These are phyloP conservation scores for Invenusta paracnida DNA, from an alignment of 2,888 invertebrate species.

Conservation along the genomic window DNA sequence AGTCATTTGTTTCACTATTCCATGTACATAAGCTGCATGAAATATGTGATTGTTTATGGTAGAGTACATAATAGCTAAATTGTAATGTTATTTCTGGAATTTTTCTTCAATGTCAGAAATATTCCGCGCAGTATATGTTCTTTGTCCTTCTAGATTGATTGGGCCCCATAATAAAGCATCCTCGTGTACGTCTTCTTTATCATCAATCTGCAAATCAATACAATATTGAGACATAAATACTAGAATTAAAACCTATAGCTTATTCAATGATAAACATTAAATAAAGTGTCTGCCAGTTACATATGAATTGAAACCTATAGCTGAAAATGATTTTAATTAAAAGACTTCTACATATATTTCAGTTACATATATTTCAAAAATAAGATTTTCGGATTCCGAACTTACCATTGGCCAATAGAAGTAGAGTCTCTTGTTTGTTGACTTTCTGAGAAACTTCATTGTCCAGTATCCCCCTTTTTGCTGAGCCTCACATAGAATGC, in stretches of 20 bases:
- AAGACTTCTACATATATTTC: background rate
- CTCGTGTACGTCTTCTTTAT: background rate
- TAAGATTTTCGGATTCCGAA: background rate
- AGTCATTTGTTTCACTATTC: background rate
- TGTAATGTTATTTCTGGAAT: background rate
- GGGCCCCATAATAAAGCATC: background rate
- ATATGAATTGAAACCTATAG: background rate
- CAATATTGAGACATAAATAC: background rate
- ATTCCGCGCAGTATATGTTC: background rate
- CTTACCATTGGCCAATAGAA: background rate
- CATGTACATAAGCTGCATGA: background rate
- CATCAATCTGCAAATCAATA: background rate
- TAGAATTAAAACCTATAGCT: background rate
- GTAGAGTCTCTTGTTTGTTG: background rate
- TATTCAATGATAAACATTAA: background rate
- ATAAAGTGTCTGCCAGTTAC: background rate
- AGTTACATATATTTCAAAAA: background rate
- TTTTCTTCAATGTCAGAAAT: background rate
- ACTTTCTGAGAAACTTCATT: background rate
- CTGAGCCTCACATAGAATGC: background rate
- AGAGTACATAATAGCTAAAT: background rate
- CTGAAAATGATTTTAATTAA: background rate
- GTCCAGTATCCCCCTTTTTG: background rate
- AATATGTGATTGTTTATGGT: background rate
- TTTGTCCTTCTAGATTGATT: background rate